Conservation (phyloP, 1,140 invertebrate genomes). For the Drosophila arizonae region DNA sequence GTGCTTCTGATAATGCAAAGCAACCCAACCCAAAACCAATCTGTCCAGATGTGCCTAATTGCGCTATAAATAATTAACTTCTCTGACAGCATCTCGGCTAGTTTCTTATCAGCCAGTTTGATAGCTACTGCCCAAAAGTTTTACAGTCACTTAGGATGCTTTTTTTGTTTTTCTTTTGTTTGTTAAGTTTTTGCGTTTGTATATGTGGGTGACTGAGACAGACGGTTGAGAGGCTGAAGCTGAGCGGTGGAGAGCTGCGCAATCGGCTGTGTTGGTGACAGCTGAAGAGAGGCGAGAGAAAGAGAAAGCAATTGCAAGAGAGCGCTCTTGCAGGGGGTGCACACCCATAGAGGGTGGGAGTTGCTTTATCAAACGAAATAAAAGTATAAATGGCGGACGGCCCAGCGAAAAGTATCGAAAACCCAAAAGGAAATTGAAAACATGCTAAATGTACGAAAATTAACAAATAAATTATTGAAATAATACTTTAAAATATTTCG, state of each 20-base stretch:
- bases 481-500: neutral
- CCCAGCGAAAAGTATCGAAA: neutral
- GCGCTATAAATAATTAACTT: slow-evolving; percentile 42
- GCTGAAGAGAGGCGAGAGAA: slow-evolving; percentile 27
- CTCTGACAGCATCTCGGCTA: slow-evolving; percentile 11
- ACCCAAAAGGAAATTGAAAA: neutral
- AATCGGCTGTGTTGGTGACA: slow-evolving; percentile 12
- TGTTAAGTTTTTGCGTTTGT: neutral
- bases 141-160: slow-evolving; percentile 10
- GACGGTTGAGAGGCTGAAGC: slow-evolving; percentile 18
- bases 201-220: slow-evolving; percentile 8
- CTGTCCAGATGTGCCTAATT: slow-evolving; percentile 52
- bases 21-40: slow-evolving; percentile 8
- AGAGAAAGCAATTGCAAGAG: slow-evolving; percentile 33
- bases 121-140: neutral
- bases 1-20: slow-evolving; percentile 20
- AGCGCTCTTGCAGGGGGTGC: slow-evolving; percentile 34
- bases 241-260: slow-evolving; percentile 29
- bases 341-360: slow-evolving; percentile 50
- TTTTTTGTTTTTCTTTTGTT: neutral
- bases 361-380: slow-evolving; percentile 63
- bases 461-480: neutral
- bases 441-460: slow-evolving; percentile 3
- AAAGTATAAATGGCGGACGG: slow-evolving; percentile 69
- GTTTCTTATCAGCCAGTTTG: slow-evolving; percentile 39